Base-by-base conservation (phyloP, 2,797 vertebrate species). In the Champsocephalus esox region DNA sequence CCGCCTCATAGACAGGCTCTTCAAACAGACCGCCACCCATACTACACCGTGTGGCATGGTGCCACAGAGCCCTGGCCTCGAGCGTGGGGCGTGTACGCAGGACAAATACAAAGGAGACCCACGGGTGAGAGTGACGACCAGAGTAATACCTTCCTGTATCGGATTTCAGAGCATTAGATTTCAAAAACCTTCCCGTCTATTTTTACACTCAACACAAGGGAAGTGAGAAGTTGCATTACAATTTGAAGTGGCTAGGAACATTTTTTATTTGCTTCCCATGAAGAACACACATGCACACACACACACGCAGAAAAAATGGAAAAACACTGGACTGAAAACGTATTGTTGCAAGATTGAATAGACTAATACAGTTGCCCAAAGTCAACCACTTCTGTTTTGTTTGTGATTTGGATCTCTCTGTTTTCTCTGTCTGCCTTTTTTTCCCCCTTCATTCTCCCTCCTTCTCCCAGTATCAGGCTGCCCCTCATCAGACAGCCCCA, bases 81-180 rank as follows among this genome's bases (percentile, higher is more conserved):
- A 91, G 92, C 88, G 56, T n/a, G 85, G 91, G 93, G 85, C 84
- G 90, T 92, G 88, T 75, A 89, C 89, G 58, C 80, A 63, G 85
- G 83, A 77, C 87, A 75, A 89, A 89, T 88, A 95, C 92, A 94
- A 94, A 94, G 91, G 88, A 91, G 89, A 92, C 86, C 90, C 87
- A 83, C 81, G 86, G 88, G 88, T 82, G 87, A 92, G 90, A 86
- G 82, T 82, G 85, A 84, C 82, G 56, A 83, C 75, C 85, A 75
- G 85, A 90, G 88, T 90, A 92, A 90, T 91, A 91, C 88, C 92
- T 91, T 88, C 85, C 90, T 88, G 89, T 89, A 91, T 93, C 84
- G 45, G 72, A 79, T 94, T 90, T 91, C 92, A 77, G 55, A 57
- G 83, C 75, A 77, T 87, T 84, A 54, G 69, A 89, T 92, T 92